A percentile compares a stretch with the other conserved stretches of the same genome.
These are phyloP conservation scores for Polyommatus iphigenia DNA, from an alignment of 2,888 invertebrate genomes.

Conservation along the genomic window DNA sequence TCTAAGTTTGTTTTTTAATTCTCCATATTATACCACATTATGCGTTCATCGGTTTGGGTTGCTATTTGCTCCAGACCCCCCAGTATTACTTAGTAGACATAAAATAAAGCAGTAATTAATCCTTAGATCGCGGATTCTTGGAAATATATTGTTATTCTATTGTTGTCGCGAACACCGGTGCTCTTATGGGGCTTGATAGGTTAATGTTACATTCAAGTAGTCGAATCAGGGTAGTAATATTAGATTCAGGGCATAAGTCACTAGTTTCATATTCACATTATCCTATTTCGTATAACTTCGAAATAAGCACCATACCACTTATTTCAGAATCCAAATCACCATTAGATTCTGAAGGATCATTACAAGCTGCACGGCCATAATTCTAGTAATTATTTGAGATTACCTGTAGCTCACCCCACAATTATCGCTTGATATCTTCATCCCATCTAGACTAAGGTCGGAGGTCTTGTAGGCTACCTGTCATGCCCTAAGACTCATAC, in stretches of 20 bases:
- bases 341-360: slow-evolving; percentile 3
- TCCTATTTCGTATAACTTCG: background rate
- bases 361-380: slow-evolving; percentile 4
- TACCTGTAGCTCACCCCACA: slow-evolving; percentile 38
- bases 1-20: too few species aligned
- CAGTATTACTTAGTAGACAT: too few species aligned
- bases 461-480: slow-evolving; percentile 49
- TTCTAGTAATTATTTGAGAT: slow-evolving; percentile 13
- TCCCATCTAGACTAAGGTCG: slow-evolving; percentile 45
- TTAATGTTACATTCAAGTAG: background rate
- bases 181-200: too few species aligned
- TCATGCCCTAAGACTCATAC: slow-evolving; percentile 49
- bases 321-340: slow-evolving; percentile 6
- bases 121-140: too few species aligned
- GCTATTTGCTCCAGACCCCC: too few species aligned
- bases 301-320: background rate
- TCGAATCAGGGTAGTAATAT: background rate
- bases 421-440: slow-evolving; percentile 50
- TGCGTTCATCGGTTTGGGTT: too few species aligned
- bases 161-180: too few species aligned
- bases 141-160: too few species aligned
- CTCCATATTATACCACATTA: too few species aligned
- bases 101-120: too few species aligned
- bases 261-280: background rate
- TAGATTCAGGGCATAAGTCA: background rate